Evolutionary conservation across 2,113 vertebrate genomes (phyloP), one percentile per base, ranked within the genome.

Genomic region (Misgurnus mizolepis): DNA sequence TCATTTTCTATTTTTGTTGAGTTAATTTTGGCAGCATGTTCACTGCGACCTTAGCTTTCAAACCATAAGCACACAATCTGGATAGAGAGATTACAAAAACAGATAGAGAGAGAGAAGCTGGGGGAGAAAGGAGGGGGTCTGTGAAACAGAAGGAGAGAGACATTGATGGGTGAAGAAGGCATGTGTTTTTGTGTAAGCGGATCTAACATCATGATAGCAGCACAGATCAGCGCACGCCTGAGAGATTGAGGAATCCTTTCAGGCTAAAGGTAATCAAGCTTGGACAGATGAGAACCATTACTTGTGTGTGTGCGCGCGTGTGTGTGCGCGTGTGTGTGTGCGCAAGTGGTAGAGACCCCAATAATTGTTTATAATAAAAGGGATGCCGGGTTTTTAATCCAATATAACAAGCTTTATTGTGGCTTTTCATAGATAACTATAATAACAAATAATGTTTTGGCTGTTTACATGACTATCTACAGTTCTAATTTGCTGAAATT

Each of bases 11-110:
- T 76, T 34, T 72, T 56, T 49, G 64, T 10, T 66, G 34, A 43
- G 41, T 80, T 85, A 58, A 82, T 77, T 80, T 85, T 80, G 74
- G 73, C 56, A 66, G n/a, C 47, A 18, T 45, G 43, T 58, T 47
- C 15, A 27, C 47, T 58, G 58, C 73, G 27, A 78, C 64, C 67
- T 58, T 68, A 18, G 67, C 65, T 49, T 5, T 34, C 58, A 72
- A 22, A 55, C 80, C 22, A 53, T 14, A 67, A 58, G 17, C 50
- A 68, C 71, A 67, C 58, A 58, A 34, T 9, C 45, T 66, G 47
- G 9, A 69, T 12, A 60, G 58, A 64, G 14, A 45, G 69, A 71
- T 14, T 56, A 73, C 55, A 75, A 58, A 17, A 79, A 39, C 64
- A 22, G 40, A 47, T 4, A 47, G 45, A 50, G 27, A 56, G 61